Conservation (phyloP, 2,113 vertebrate species). For the Panurus biarmicus region DNA sequence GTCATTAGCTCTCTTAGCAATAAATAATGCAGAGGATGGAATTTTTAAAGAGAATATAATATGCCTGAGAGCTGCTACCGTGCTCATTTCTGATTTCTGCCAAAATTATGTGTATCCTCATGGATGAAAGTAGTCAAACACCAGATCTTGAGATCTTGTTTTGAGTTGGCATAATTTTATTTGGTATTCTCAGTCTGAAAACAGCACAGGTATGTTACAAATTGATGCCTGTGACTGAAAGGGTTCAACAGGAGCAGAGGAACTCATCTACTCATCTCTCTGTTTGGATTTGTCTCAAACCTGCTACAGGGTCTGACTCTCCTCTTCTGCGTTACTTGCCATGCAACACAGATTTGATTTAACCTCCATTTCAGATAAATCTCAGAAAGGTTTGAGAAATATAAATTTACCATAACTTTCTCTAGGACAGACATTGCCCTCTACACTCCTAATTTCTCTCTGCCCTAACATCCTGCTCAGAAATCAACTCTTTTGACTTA, state of each 20-base stretch:
- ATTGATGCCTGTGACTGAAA: neutral
- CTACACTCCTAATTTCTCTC: neutral
- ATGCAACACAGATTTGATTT: neutral
- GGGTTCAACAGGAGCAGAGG: neutral
- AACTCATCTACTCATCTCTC: neutral
- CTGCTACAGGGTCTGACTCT: neutral
- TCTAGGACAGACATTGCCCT: neutral
- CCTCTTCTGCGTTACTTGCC: neutral
- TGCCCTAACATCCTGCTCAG: neutral
- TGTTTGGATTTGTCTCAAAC: neutral
- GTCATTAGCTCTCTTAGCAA: neutral
- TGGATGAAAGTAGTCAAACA: neutral
- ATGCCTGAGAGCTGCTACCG: neutral
- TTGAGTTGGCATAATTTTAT: neutral
- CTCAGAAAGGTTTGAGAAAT: neutral
- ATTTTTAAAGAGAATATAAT: neutral
- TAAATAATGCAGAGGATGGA: neutral
- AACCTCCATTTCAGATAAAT: neutral
- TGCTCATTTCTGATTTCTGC: neutral
- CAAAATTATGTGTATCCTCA: neutral
- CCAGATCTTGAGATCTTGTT: neutral
- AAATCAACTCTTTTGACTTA: neutral
- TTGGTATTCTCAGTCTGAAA: neutral
- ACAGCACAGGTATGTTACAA: neutral
- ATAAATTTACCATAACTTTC: neutral